Conservation (phyloP, 1,140 invertebrate genomes). For the Scaptomyza montana region DNA sequence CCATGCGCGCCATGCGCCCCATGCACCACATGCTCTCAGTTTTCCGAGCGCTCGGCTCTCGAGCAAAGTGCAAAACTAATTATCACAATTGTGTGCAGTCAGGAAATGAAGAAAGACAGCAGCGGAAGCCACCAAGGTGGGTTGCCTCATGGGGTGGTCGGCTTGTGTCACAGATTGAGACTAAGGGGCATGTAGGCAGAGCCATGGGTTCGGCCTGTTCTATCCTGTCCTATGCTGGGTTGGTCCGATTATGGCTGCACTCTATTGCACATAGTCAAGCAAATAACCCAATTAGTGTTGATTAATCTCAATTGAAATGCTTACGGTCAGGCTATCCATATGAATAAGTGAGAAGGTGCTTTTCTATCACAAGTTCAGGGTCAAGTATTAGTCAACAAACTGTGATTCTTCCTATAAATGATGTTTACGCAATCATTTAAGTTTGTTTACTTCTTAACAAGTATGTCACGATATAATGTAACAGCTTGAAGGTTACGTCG, state of each 20-base stretch:
- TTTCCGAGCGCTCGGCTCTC: constrained; percentile 36
- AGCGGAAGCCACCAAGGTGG: constrained; percentile 79
- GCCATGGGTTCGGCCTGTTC: background rate
- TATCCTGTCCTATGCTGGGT: constrained; percentile 24
- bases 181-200: too few species aligned
- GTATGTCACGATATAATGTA: background rate
- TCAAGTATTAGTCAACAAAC: background rate
- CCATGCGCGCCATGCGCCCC: background rate
- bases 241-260: constrained; percentile 66
- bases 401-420: background rate
- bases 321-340: constrained; percentile 42
- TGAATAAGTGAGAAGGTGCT: background rate
- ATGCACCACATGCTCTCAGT: constrained; percentile 24
- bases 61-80: constrained; percentile 81
- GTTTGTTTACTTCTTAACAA: background rate
- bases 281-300: constrained; percentile 79
- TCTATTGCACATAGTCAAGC: constrained; percentile 70
- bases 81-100: constrained; percentile 79
- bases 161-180: too few species aligned
- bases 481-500: background rate
- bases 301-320: constrained; percentile 82
- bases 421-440: background rate
- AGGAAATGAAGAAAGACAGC: constrained; percentile 81
- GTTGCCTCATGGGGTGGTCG: constrained; percentile 20
- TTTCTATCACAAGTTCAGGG: constrained; percentile 41